phyloP scores from a whole-genome alignment of 2,797 vertebrate species.

The Poeciliopsis paucimaculata region DNA sequence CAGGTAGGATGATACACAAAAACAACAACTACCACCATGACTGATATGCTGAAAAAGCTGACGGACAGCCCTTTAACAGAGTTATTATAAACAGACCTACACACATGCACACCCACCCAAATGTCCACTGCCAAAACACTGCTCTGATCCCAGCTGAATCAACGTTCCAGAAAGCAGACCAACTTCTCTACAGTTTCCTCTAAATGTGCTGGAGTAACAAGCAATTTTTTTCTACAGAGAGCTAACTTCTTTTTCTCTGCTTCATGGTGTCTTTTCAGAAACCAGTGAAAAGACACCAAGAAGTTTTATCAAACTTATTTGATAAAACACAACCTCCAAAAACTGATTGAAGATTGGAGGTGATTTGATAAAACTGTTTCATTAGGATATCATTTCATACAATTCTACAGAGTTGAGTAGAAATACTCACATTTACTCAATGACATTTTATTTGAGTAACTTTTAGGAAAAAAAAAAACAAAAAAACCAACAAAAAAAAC shows the following conservation, averaged over 20 bases:
- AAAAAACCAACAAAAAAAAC: no score
- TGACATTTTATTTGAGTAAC: no score
- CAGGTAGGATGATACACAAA: constrained; percentile 12
- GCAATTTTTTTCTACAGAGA: not conserved
- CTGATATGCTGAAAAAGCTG: no score
- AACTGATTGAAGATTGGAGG: not conserved
- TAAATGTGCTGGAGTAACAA: not conserved
- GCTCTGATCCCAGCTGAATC: constrained; percentile 41
- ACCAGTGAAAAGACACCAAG: no score
- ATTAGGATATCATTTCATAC: not conserved
- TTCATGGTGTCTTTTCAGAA: not conserved
- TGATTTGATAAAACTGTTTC: not conserved
- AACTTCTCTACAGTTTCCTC: constrained; percentile 19
- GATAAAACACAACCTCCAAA: not conserved
- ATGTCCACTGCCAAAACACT: not conserved
- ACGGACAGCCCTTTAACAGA: not conserved
- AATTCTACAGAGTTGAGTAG: no score
- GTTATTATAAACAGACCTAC: constrained; percentile 8
- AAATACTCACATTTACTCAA: no score
- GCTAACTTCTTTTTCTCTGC: not conserved
- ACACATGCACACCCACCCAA: constrained; percentile 15
- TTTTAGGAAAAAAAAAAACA: no score
- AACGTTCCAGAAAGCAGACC: constrained; percentile 30
- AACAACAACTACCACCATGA: constrained; percentile 1
- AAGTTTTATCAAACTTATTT: not conserved